Conservation (phyloP, 2,113 vertebrate species). For the Thryonomys swinderianus region DNA sequence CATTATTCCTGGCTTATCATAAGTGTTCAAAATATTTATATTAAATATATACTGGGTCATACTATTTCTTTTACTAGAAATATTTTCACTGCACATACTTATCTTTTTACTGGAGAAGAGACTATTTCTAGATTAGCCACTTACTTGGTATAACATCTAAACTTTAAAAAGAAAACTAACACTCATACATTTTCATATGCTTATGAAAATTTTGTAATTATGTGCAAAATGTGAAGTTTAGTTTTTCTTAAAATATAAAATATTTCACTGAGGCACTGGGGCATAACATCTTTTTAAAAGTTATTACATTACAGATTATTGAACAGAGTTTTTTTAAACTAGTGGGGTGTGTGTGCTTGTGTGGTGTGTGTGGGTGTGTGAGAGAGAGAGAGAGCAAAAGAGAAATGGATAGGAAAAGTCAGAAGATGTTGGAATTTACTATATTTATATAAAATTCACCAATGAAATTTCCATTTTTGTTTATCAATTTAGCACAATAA, state of each 20-base stretch:
- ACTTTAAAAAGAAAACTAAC: not conserved
- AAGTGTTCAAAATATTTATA: not conserved
- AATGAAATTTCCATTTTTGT: not conserved
- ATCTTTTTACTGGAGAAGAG: not conserved
- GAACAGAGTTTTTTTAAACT: not conserved
- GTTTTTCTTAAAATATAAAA: not conserved
- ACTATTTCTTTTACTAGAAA: not conserved
- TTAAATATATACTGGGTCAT: not conserved
- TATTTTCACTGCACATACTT: not conserved
- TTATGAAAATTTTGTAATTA: not conserved
- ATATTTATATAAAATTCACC: not conserved
- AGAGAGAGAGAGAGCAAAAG: too few relatives aligned
- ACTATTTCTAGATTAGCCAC: not conserved
- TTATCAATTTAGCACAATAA: not conserved
- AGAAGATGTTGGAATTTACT: not conserved
- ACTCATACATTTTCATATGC: not conserved
- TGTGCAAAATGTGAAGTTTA: not conserved
- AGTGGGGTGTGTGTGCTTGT: not conserved
- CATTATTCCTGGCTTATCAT: not conserved
- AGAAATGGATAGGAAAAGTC: too few relatives aligned
- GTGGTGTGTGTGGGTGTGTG: too few relatives aligned
- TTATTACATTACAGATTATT: not conserved
- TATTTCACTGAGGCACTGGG: not conserved
- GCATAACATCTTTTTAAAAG: not conserved
- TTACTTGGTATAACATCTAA: not conserved